Evolutionary conservation across 2,113 vertebrate genomes (phyloP).

Genomic region (Trogon melanurus): DNA sequence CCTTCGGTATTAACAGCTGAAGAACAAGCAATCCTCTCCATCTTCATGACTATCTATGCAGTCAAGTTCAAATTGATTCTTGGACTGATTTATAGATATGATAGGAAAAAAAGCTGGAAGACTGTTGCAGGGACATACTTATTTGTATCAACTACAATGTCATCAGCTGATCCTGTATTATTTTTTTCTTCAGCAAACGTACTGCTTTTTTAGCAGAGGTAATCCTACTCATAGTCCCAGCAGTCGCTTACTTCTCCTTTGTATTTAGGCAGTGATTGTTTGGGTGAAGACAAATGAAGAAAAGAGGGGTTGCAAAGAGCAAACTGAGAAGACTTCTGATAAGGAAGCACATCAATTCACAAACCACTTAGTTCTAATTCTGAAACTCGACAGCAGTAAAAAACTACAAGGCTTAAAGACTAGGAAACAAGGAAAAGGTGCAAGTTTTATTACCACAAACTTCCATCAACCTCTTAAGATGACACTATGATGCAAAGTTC

Average conservation of each 20-base stretch:
- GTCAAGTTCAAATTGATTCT: slow-evolving; percentile 59
- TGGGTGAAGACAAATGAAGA: not conserved
- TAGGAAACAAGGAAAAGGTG: not conserved
- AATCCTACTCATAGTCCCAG: not conserved
- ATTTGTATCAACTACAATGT: slow-evolving; percentile 36
- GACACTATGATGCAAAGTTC: not conserved
- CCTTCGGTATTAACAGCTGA: slow-evolving; percentile 43
- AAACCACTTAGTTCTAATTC: not conserved
- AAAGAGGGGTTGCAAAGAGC: not conserved
- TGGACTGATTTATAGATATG: slow-evolving; percentile 54
- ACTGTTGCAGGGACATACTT: slow-evolving; percentile 12
- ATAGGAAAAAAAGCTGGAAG: slow-evolving; percentile 45
- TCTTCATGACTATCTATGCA: slow-evolving; percentile 50
- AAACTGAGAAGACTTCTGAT: not conserved
- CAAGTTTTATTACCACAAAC: not conserved
- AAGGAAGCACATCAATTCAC: not conserved
- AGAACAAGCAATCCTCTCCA: slow-evolving; percentile 42
- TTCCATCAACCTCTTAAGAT: not conserved
- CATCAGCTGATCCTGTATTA: not conserved
- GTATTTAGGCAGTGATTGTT: not conserved
- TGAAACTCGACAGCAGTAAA: slow-evolving; percentile 1
- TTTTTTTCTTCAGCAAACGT: not conserved
- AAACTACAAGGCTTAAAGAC: not conserved
- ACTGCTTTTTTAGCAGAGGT: slow-evolving; percentile 20
- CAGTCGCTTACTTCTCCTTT: not conserved